Evolutionary conservation across 2,113 vertebrate genomes (phyloP), one percentile per base, ranked within the genome.

Genomic region (Pseudorasbora parva): DNA sequence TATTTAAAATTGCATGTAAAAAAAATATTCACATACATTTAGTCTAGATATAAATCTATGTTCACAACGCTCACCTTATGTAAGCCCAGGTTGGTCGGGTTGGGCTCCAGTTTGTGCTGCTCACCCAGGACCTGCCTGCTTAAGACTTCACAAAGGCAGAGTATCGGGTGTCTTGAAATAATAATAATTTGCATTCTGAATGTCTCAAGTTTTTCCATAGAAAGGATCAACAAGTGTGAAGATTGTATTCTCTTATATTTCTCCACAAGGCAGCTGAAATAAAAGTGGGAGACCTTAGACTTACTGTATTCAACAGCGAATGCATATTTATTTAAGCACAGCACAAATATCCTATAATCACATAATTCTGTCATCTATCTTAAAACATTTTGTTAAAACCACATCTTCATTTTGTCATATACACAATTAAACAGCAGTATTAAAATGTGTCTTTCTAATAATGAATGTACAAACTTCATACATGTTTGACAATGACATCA

Each of bases 61-160:
- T 64, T 62, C 15, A 30, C 17, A 62, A 5, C 56, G 77, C 76
- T 78, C 69, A 83, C 80, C 89, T 85, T 84, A 14, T 78, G 78
- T 23, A 88, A 66, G 79, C 25, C 30, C 12, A n/a, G 45, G 10
- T 23, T 47, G 37, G 25, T 19, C 33, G 57, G 62, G n/a, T 30
- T 33, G 64, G 54, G 15, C 49, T 66, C 57, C 10, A 71, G 47
- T 69, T 25, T 79, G 45, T 59, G 15, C 10, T 8, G 15, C 12
- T 5, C 11, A 27, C n/a, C 59, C 37, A 81, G n/a, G 62, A 23
- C n/a, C n/a, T 60, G 77, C 51, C 27, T 49, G 8, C 71, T 84
- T 12, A 49, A 6, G 9, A 56, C 57, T 71, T 76, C 33, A 77
- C 78, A 69, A 19, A 60, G 43, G 37, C 62, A 74, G 23, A 83